Evolutionary conservation across 2,888 invertebrate species (phyloP).

Genomic region (Caenorhabditis sp.): DNA sequence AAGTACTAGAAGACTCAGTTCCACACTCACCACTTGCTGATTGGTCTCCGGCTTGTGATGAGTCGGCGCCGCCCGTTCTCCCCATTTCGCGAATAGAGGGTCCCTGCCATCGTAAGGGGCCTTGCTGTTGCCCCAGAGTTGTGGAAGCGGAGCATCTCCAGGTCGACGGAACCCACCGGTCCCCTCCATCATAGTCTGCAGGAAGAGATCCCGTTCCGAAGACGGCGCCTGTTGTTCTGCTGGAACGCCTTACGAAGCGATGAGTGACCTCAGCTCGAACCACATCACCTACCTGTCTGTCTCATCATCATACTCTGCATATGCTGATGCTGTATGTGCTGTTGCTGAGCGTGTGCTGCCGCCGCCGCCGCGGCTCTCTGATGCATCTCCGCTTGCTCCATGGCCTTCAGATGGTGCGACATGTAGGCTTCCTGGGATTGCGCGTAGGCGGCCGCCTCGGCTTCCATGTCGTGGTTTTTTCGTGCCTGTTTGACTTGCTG

Average conservation of each 20-base stretch:
- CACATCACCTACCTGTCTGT: not conserved
- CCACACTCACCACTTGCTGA: conserved; percentile 16
- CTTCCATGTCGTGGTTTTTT: conserved; percentile 45
- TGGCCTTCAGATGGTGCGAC: conserved; percentile 76
- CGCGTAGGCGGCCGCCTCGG: conserved; percentile 68
- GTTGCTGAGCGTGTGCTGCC: conserved; percentile 45
- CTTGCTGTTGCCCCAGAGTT: conserved; percentile 77
- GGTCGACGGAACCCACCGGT: not conserved
- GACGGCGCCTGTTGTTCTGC: not conserved
- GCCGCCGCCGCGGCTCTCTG: conserved; percentile 54
- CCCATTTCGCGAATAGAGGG: conserved; percentile 70
- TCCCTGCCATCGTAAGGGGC: conserved; percentile 69
- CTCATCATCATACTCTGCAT: conserved; percentile 31
- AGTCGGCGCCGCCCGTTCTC: conserved; percentile 69
- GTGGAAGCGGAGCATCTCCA: conserved; percentile 63
- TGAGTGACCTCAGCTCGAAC: not conserved
- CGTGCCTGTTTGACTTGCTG: conserved; percentile 5
- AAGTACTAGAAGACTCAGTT: too few species aligned
- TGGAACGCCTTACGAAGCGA: not conserved
- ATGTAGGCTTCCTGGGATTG: conserved; percentile 76
- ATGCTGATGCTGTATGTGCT: conserved; percentile 19
- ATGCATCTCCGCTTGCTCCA: conserved; percentile 62
- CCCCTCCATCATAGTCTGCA: conserved; percentile 13
- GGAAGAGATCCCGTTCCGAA: conserved; percentile 5
- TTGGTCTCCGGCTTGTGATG: conserved; percentile 51